Evolutionary conservation across 1,140 invertebrate species (phyloP).

Genomic region (Drosophila repletoides): DNA sequence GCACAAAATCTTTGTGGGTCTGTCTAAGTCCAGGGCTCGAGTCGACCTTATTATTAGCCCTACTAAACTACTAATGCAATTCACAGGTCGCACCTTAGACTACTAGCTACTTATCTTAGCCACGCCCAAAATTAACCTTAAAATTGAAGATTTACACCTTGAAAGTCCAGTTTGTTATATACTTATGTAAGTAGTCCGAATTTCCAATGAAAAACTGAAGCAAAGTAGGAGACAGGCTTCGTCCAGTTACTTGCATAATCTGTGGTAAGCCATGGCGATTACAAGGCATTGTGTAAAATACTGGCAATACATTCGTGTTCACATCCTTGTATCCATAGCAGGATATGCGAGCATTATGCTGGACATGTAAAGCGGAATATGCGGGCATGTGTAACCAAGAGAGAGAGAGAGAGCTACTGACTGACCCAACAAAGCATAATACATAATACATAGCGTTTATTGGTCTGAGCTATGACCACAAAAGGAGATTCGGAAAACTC

Average conservation of each 20-base stretch:
- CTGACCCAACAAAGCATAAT: background rate
- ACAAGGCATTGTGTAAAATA: constrained; percentile 44
- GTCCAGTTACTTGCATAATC: constrained; percentile 62
- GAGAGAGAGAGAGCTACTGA: constrained; percentile 8
- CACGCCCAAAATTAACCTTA: constrained; percentile 42
- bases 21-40: too few relatives aligned
- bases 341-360: background rate
- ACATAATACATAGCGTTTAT: background rate
- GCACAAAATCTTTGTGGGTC: too few relatives aligned
- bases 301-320: constrained; percentile 9
- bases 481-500: constrained; percentile 40
- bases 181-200: background rate
- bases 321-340: constrained; percentile 5
- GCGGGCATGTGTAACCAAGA: background rate
- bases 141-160: constrained; percentile 59
- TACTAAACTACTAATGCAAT: constrained; percentile 56
- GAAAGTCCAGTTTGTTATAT: background rate
- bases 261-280: constrained; percentile 57
- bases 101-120: background rate
- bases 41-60: background rate
- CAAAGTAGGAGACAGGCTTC: background rate
- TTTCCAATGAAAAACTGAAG: constrained; percentile 31
- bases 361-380: background rate
- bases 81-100: constrained; percentile 35
- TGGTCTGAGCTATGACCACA: constrained; percentile 17